Evolutionary conservation across 1,140 invertebrate species (phyloP), one percentile per base, ranked within the genome.

Genomic region (Diuraphis noxia): DNA sequence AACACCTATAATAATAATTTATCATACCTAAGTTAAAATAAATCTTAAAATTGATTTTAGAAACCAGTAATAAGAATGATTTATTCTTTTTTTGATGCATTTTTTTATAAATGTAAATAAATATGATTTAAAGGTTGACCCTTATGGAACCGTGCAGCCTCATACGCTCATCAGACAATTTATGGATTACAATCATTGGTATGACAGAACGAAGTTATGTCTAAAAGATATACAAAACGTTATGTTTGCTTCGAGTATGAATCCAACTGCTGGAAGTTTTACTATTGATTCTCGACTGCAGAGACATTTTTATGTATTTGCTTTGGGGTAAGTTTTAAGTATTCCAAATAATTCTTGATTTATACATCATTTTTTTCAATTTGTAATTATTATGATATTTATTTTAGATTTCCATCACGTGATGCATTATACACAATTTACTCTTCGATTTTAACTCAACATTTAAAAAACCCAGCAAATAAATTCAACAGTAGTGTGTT

Each of bases 201-300:
- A 97, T 93, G 98, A 99, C 94, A 95, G 98, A 88, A 94, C 95
- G 36, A 98, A 98, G 93, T 94, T 99, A 56, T 95, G 96, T 2
- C 93, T 98, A 19, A 99, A 99, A 94, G 98, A 99, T 92, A 98
- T 99, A 92, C 96, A 97, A 91, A 98, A 98, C 93, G 97, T 97
- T 30, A 98, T 99, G 94, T 99, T 98, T 94, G 96, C 98, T 21
- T 97, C 97, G 13, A 98, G 97, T 93, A 99, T 99, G 98, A 99
- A 99, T 94, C 98, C 98, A 0, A 99, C 98, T 0, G 97, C 98
- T 40, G 98, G 98, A 46, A 98, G 97, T 92, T 99, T 99, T 93
- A 98, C 97, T 8, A 98, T 99, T 77, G 97, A 99, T 95, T 96
- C 98, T 0, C 95, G 98, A 36, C 95, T 99, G 3, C 98, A 98